phyloP scores from a whole-genome alignment of 2,113 vertebrate genomes.

The Tursiops truncatus region DNA sequence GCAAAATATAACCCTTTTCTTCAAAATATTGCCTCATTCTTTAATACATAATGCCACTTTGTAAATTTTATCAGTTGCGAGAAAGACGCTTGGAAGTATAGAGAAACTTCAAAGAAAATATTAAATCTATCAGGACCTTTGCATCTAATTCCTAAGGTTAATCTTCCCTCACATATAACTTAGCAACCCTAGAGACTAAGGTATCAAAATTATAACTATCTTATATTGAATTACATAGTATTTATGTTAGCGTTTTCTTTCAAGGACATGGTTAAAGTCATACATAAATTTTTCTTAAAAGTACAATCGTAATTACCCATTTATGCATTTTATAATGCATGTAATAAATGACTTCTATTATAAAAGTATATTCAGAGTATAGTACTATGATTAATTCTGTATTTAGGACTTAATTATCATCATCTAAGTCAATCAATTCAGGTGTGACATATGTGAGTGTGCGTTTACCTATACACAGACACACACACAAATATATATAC shows the following conservation, averaged over 20 bases:
- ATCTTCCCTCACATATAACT: not conserved
- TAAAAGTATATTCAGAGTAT: not conserved
- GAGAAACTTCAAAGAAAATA: conserved; percentile 33
- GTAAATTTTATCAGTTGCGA: not conserved
- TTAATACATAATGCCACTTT: not conserved
- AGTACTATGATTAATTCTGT: not conserved
- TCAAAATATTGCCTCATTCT: not conserved
- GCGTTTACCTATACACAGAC: not conserved
- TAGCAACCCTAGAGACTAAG: not conserved
- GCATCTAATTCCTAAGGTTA: conserved; percentile 22
- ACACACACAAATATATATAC: not conserved
- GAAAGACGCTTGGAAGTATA: not conserved
- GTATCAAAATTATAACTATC: not conserved
- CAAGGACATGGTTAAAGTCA: not conserved
- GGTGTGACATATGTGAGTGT: not conserved
- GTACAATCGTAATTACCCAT: not conserved
- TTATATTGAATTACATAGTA: conserved; percentile 7
- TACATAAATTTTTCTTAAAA: conserved; percentile 29
- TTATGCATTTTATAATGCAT: not conserved
- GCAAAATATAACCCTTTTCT: not conserved
- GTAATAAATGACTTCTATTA: not conserved
- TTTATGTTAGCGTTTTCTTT: conserved; percentile 7
- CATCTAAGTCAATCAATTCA: not conserved
- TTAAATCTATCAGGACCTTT: not conserved
- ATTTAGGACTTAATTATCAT: not conserved